Base-by-base conservation (phyloP, 2,113 vertebrate genomes). In the Parus major region DNA sequence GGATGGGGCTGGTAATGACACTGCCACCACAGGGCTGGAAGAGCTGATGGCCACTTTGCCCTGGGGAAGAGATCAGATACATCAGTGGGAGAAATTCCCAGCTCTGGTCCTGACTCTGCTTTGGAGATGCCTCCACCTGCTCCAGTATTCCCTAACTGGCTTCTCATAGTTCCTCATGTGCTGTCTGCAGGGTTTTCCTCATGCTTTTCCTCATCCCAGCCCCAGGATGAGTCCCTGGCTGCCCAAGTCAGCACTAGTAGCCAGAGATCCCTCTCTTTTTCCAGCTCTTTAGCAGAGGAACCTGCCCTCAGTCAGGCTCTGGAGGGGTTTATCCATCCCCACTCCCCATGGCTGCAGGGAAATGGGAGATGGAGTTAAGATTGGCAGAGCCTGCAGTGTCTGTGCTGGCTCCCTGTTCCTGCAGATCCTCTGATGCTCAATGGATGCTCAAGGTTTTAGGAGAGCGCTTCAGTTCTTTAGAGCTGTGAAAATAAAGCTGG, bases 11-110 rank as follows among this genome's bases (percentile, higher is more conserved):
- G 84, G 50, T 14, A 91, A 27, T 0, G 33, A 64, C 39, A 59
- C 52, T n/a, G 82, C 15, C 25, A 47, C 83, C 17, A 28, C 1
- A 0, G 93, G 77, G 70, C 82, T 93, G 75, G 78, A 59, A 52
- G 91, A 92, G 72, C 66, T 13, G 27, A 59, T 18, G 24, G 66
- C 15, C n/a, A 66, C 91, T 82, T 94, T 81, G 59, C 91, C 88
- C 97, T 98, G 77, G 46, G 84, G 47, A 83, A 73, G 50, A 92
- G 55, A 96, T 35, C 78, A 95, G 55, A 61, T 1, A 0, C 36
- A 14, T 85, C 39, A 65, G 7, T 3, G 39, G 5, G 33, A 12
- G 0, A 17, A 56, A 49, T 10, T 41, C 80, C 66, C 59, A 53
- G 6, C 63, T 72, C 66, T 24, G 35, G 5, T 35, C 56, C 57